Conservation (phyloP, 1,140 invertebrate species). For the Teleogryllus occipitalis region DNA sequence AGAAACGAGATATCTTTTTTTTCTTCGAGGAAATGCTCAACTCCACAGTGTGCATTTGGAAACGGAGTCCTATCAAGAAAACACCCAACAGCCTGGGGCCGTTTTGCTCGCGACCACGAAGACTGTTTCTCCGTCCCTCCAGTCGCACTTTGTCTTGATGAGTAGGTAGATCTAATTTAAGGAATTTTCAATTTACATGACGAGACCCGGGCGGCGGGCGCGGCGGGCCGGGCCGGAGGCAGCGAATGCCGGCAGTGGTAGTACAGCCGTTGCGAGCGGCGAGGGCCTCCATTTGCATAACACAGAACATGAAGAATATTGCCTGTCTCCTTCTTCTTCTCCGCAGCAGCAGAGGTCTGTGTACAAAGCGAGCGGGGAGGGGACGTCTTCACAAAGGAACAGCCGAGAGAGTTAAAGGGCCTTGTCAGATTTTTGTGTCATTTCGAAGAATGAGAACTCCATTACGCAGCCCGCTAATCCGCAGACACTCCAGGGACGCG, state of each 20-base stretch:
- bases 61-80: no score
- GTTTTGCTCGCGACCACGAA: no score
- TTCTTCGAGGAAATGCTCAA: no score
- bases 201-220: not conserved
- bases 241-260: not conserved
- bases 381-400: not conserved
- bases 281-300: not conserved
- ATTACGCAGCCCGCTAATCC: not conserved
- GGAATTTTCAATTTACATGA: not conserved
- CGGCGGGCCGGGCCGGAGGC: no score
- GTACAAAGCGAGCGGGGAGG: not conserved
- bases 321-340: not conserved
- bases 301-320: not conserved
- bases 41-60: no score
- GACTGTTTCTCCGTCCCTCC: not conserved
- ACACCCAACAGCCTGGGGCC: no score
- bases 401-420: not conserved
- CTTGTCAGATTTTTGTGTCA: not conserved
- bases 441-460: not conserved
- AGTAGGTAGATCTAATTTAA: not conserved
- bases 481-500: not conserved
- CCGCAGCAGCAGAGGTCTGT: not conserved
- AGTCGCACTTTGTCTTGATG: not conserved
- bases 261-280: not conserved
- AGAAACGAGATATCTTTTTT: no score